A percentile compares a stretch with the other conserved stretches of the same genome.
Evolutionary conservation across 30 jellyfish, hydroid and myxozoan genomes (phyloP).

Genomic region (Nemopilema nomurai): DNA sequence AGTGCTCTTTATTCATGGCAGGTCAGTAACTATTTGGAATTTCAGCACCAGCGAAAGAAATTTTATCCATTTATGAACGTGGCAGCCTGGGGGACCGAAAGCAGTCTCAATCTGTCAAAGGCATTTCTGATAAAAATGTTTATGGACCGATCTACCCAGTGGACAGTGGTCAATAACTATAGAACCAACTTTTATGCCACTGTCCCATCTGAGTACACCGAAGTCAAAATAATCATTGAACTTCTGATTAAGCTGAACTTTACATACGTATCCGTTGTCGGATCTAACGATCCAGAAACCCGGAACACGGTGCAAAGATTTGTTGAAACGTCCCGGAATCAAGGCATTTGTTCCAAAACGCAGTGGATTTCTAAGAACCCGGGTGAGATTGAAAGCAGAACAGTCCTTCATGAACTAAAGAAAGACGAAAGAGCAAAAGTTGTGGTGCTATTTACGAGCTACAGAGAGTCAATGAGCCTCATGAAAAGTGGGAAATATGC

Average conservation of each 20-base stretch:
- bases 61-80: not conserved
- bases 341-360: constrained; percentile 47
- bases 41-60: not conserved
- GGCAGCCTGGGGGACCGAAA: not conserved
- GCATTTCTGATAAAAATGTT: not conserved
- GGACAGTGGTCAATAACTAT: not conserved
- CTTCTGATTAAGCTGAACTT: constrained; percentile 46
- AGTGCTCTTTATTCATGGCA: constrained; percentile 13
- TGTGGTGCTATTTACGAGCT: constrained; percentile 40
- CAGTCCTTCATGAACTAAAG: not conserved
- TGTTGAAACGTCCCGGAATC: not conserved
- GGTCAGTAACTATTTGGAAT: not conserved
- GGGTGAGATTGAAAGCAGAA: not conserved
- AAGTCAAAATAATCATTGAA: constrained; percentile 43
- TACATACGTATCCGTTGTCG: constrained; percentile 59
- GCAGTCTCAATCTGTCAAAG: not conserved
- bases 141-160: too few species aligned
- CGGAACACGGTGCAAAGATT: constrained; percentile 26
- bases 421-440: constrained; percentile 27
- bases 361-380: constrained; percentile 25
- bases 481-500: constrained; percentile 34
- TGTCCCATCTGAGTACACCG: constrained; percentile 61
- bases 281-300: constrained; percentile 56
- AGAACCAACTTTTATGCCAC: constrained; percentile 23
- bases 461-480: constrained; percentile 43